Conservation (phyloP, 2,888 invertebrate species). For the Leptinotarsa juncta region DNA sequence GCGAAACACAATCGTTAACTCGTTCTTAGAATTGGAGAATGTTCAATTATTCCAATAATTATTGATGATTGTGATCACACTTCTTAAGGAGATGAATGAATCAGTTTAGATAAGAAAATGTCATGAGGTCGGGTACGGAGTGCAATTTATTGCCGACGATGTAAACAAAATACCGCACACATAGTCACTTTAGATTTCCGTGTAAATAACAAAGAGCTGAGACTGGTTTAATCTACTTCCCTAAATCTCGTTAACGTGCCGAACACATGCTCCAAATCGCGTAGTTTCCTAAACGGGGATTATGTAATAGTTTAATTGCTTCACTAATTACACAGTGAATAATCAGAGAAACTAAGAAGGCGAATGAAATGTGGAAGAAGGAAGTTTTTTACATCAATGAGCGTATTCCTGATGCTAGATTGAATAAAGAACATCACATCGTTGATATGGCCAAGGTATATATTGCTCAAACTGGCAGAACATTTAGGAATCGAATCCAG, state of each 20-base stretch:
- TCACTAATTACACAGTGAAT: background rate
- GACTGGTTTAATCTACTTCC: conserved; percentile 7
- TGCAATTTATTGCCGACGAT: background rate
- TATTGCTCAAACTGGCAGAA: too few species aligned
- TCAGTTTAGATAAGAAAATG: background rate
- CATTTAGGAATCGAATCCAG: too few species aligned
- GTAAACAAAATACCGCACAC: conserved; percentile 1
- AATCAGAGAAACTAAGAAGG: background rate
- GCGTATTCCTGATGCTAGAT: too few species aligned
- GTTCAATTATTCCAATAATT: conserved; percentile 1
- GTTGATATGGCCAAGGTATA: too few species aligned
- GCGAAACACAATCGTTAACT: background rate
- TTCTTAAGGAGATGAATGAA: conserved; percentile 4
- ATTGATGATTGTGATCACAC: background rate
- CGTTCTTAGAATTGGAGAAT: background rate
- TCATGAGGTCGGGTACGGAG: conserved; percentile 5
- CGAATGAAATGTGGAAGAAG: background rate
- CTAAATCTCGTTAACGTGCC: conserved; percentile 6
- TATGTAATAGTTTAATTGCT: background rate
- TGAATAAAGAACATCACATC: too few species aligned
- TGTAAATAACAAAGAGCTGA: background rate
- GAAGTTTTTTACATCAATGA: background rate
- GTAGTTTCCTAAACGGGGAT: conserved; percentile 4
- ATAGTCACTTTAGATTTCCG: background rate
- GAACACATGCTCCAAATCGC: conserved; percentile 9